Conservation (phyloP, 2,888 invertebrate genomes). For the Calameuta idolon region DNA sequence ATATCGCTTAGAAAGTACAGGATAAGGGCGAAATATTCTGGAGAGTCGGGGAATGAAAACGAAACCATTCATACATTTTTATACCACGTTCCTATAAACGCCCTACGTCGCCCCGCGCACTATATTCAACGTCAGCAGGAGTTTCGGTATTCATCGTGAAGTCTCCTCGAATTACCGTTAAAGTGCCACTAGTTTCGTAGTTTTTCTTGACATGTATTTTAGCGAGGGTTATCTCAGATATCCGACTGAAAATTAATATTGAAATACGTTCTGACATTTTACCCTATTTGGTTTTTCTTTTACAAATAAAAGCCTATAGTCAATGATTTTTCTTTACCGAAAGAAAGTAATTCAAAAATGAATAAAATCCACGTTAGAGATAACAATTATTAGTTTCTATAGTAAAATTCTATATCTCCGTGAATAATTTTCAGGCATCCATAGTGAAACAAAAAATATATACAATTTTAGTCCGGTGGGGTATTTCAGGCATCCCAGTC, state of each 20-base stretch:
- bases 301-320: not conserved
- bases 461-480: no score
- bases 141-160: not conserved
- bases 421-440: not conserved
- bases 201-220: not conserved
- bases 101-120: not conserved
- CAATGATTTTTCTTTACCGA: not conserved
- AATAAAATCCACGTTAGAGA: not conserved
- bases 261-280: not conserved
- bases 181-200: not conserved
- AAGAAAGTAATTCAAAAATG: not conserved
- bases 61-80: constrained; percentile 9
- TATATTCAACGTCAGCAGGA: not conserved
- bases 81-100: not conserved
- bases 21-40: not conserved
- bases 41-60: not conserved
- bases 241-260: not conserved
- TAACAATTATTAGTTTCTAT: not conserved
- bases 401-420: not conserved
- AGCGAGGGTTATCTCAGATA: not conserved
- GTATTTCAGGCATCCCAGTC: not conserved
- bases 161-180: not conserved
- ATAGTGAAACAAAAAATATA: no score
- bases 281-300: not conserved
- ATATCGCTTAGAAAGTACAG: not conserved